Evolutionary conservation across 2,797 vertebrate species (phyloP).

Genomic region (Parauchenoglanis punctatus): DNA sequence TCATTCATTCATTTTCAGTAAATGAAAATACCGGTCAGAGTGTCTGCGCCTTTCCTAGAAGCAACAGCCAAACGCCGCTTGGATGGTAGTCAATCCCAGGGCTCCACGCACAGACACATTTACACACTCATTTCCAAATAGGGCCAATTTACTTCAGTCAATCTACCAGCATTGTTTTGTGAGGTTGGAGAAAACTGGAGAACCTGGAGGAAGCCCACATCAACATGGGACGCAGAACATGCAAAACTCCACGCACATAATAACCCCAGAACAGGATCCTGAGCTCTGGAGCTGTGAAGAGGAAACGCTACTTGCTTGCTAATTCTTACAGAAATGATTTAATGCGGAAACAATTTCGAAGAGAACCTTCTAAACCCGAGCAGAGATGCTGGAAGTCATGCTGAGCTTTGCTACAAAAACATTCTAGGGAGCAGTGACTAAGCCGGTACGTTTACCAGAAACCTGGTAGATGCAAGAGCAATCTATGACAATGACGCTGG

Average conservation of each 20-base stretch:
- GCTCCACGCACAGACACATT: neutral
- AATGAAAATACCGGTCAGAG: neutral
- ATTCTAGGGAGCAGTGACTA: neutral
- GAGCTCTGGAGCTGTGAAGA: neutral
- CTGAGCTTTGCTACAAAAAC: constrained; percentile 2
- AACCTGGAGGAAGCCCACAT: neutral
- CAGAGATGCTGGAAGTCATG: neutral
- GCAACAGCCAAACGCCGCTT: neutral
- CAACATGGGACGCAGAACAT: neutral
- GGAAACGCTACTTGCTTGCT: neutral
- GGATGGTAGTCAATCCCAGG: neutral
- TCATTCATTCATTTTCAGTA: neutral
- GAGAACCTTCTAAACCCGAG: neutral
- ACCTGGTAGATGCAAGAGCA: neutral
- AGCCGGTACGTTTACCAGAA: neutral
- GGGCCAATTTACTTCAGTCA: neutral
- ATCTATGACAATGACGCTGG: too few relatives aligned
- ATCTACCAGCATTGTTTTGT: neutral
- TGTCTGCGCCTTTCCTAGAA: too few relatives aligned
- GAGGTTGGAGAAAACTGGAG: neutral
- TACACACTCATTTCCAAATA: neutral
- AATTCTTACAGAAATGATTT: neutral
- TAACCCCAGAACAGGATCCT: neutral
- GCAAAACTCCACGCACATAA: neutral
- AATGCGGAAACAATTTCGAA: neutral